phyloP scores from a whole-genome alignment of 2,888 invertebrate species.

The Deilephila porcellus region DNA sequence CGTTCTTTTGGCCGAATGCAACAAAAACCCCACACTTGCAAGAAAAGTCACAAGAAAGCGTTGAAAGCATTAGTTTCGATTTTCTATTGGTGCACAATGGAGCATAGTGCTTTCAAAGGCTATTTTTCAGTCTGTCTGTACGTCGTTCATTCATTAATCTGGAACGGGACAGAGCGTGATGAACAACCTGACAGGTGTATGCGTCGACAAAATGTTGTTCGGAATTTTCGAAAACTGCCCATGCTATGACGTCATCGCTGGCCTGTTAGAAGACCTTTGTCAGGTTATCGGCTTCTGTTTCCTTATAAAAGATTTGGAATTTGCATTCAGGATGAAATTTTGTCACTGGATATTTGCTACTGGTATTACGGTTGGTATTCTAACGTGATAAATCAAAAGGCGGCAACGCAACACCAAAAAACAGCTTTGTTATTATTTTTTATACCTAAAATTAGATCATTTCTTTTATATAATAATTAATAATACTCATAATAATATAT shows the following conservation, averaged over 20 bases:
- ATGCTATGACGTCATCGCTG: not conserved
- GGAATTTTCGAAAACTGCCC: not conserved
- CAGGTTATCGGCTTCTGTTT: not conserved
- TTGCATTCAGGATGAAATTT: too few relatives aligned
- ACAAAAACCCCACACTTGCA: not conserved
- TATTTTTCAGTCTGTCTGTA: slow-evolving; percentile 28
- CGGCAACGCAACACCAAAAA: too few relatives aligned
- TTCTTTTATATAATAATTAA: too few relatives aligned
- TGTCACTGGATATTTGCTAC: too few relatives aligned
- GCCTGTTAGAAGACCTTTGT: not conserved
- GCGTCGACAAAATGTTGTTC: slow-evolving; percentile 6
- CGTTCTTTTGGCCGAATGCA: too few relatives aligned
- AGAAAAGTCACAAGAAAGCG: slow-evolving; percentile 20
- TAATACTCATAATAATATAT: too few relatives aligned
- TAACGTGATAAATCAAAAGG: too few relatives aligned
- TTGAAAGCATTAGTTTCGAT: not conserved
- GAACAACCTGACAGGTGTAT: slow-evolving; percentile 16
- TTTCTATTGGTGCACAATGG: slow-evolving; percentile 4
- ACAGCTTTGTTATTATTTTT: too few relatives aligned
- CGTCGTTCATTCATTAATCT: slow-evolving; percentile 29
- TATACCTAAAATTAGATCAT: too few relatives aligned
- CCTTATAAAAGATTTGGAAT: too few relatives aligned
- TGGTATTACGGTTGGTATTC: too few relatives aligned
- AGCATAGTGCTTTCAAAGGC: slow-evolving; percentile 17
- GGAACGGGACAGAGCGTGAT: slow-evolving; percentile 24